Conservation (phyloP, 2,888 invertebrate species). For the Drosophila testacea region DNA sequence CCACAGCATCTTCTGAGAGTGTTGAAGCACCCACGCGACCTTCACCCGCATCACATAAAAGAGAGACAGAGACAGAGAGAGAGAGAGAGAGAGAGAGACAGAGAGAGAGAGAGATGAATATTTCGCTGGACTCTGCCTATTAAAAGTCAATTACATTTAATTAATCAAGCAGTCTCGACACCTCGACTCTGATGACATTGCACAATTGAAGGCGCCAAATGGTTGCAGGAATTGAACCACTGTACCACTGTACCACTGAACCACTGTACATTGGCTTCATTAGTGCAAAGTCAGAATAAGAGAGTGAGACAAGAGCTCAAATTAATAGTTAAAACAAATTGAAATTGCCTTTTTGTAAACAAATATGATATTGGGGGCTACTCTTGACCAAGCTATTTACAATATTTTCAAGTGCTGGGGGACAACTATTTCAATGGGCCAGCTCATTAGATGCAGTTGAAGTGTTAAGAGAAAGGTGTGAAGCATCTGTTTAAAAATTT, state of each 20-base stretch:
- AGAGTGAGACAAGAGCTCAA: constrained; percentile 32
- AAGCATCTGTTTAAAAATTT: constrained; percentile 23
- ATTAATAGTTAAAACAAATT: constrained; percentile 72
- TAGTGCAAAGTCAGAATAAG: constrained; percentile 30
- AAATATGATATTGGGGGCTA: constrained; percentile 21
- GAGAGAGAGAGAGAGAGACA: neutral
- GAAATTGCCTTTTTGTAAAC: constrained; percentile 42
- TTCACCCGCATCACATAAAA: constrained; percentile 48
- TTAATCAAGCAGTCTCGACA: constrained; percentile 64
- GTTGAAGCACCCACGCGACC: constrained; percentile 71
- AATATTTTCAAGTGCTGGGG: constrained; percentile 38
- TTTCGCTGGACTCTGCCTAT: constrained; percentile 53
- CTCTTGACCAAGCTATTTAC: neutral
- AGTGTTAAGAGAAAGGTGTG: constrained; percentile 52
- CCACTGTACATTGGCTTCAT: constrained; percentile 70
- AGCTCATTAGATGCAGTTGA: constrained; percentile 54
- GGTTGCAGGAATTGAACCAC: constrained; percentile 1
- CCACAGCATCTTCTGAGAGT: constrained; percentile 41
- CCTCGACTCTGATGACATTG: constrained; percentile 57
- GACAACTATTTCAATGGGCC: constrained; percentile 57
- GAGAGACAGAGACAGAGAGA: neutral
- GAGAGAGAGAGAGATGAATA: neutral
- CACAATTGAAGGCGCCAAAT: constrained; percentile 61
- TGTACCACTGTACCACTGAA: neutral
- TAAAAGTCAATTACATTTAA: constrained; percentile 80